These are phyloP conservation scores for Alloplasta piceator DNA, from an alignment of 2,888 invertebrate species.

Conservation along the genomic window DNA sequence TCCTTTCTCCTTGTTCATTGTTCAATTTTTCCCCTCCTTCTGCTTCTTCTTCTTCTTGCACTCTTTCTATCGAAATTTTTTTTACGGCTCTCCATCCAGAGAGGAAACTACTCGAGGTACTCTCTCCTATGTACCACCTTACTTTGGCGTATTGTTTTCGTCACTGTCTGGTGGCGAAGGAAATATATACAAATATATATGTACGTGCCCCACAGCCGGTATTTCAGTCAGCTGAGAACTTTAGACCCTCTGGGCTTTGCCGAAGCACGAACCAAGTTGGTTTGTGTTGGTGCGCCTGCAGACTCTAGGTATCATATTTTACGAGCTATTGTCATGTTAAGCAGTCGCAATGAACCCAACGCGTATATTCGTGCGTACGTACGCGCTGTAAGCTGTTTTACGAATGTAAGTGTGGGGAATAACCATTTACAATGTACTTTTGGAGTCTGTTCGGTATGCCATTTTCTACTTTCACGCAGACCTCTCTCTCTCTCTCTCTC, in stretches of 20 bases:
- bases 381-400: conserved; percentile 1
- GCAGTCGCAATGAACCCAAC: conserved; percentile 64
- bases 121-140: conserved; percentile 6
- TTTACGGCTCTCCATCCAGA: conserved; percentile 8
- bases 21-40: conserved; percentile 22
- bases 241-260: conserved; percentile 40
- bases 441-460: conserved; percentile 17
- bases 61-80: conserved; percentile 24
- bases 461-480: conserved; percentile 53
- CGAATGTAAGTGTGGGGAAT: not conserved
- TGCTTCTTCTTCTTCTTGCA: conserved; percentile 2
- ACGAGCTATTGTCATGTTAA: conserved; percentile 73
- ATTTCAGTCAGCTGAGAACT: conserved; percentile 55
- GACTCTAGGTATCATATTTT: conserved; percentile 68
- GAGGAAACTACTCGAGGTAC: not conserved
- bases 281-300: not conserved
- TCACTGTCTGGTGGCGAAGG: conserved; percentile 43
- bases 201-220: conserved; percentile 39
- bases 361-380: not conserved
- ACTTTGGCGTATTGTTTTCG: conserved; percentile 36
- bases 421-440: conserved; percentile 24
- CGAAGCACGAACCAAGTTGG: conserved; percentile 17
- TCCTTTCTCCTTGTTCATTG: conserved; percentile 19
- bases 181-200: not conserved
- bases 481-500: conserved; percentile 9